phyloP scores from a whole-genome alignment of 2,797 vertebrate genomes.

The Scarus forsteni region DNA sequence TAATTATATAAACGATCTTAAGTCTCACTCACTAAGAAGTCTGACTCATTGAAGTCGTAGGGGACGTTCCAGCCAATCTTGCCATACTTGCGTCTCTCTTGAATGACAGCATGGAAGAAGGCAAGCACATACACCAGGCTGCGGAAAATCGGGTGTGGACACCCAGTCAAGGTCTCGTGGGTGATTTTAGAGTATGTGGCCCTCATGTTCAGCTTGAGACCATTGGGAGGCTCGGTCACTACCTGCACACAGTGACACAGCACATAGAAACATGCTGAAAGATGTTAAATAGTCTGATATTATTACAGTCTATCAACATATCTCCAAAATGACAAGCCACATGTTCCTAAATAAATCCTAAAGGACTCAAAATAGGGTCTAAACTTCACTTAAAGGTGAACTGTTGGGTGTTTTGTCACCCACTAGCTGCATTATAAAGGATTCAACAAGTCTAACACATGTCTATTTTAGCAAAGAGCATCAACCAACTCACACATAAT shows the following conservation, averaged over 20 bases:
- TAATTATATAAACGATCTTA: neutral
- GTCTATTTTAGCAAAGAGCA: neutral
- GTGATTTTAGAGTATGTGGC: constrained; percentile 95
- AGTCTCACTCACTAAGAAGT: constrained; percentile 89
- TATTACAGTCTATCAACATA: neutral
- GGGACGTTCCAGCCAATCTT: constrained; percentile 97
- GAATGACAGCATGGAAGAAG: constrained; percentile 97
- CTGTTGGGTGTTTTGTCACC: neutral
- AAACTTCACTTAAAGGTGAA: no score
- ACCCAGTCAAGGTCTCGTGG: constrained; percentile 82
- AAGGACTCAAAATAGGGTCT: no score
- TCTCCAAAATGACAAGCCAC: neutral
- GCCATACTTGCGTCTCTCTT: constrained; percentile 96
- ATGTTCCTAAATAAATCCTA: neutral
- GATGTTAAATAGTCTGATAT: neutral
- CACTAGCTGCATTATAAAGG: neutral
- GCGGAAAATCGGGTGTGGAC: constrained; percentile 90
- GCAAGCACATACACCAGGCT: constrained; percentile 92
- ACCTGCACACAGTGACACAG: constrained; percentile 82
- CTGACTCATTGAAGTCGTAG: constrained; percentile 97
- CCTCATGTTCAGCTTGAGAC: constrained; percentile 95
- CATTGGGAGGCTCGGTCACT: constrained; percentile 95
- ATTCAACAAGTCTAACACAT: neutral
- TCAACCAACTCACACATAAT: neutral
- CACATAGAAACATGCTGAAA: constrained; percentile 7